Evolutionary conservation across 2,113 vertebrate genomes (phyloP).

Genomic region (Nothoprocta pentlandii): DNA sequence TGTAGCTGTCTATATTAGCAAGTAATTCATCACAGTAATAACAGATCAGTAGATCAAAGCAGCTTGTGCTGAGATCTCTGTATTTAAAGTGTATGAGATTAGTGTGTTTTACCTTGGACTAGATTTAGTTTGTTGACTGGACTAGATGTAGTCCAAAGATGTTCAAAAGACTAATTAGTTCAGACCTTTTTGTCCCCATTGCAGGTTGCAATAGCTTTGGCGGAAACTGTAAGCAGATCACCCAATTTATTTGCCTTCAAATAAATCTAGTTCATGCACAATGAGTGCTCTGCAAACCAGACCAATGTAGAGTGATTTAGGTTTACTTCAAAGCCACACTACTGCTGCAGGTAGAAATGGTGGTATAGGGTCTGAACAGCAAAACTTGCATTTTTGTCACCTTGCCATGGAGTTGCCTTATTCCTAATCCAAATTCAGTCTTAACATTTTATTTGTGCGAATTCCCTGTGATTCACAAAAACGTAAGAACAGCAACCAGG

Average conservation of each 20-base stretch:
- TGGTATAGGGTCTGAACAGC: neutral
- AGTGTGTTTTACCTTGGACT: neutral
- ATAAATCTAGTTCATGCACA: neutral
- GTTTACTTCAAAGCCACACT: neutral
- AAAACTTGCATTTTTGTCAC: neutral
- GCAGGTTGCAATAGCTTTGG: neutral
- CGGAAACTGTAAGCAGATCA: neutral
- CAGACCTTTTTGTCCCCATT: neutral
- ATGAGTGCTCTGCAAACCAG: neutral
- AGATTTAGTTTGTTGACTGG: neutral
- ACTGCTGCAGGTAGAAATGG: neutral
- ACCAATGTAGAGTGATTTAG: no score
- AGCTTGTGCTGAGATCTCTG: neutral
- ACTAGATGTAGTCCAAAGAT: neutral
- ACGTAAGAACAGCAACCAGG: neutral
- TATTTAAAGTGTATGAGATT: neutral
- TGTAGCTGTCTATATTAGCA: neutral
- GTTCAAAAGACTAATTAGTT: neutral
- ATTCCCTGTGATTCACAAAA: neutral
- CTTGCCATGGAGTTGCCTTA: neutral
- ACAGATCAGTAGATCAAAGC: neutral
- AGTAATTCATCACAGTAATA: neutral
- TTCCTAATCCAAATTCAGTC: neutral
- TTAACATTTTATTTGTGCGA: neutral
- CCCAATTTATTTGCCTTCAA: neutral